Percentiles rank a stretch among this genome's conserved stretches.
These are phyloP conservation scores for Pyrocoelia pectoralis DNA, from an alignment of 2,888 invertebrate genomes.

Conservation along the genomic window DNA sequence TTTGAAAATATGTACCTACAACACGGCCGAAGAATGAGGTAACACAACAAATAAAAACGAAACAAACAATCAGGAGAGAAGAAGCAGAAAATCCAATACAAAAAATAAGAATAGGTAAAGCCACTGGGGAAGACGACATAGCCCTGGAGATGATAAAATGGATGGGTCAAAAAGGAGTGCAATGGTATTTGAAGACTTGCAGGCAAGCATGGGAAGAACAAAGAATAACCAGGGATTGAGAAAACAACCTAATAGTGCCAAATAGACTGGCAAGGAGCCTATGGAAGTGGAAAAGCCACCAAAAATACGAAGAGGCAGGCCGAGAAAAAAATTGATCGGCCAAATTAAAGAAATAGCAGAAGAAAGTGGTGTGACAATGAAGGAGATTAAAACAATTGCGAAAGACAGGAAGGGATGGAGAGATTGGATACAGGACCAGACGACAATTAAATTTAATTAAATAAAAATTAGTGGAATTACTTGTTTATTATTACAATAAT, in stretches of 20 bases:
- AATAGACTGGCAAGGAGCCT: not conserved
- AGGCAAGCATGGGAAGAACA: constrained; percentile 5
- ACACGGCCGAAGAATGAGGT: no score
- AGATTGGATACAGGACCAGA: not conserved
- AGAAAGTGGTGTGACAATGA: not conserved
- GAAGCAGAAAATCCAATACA: no score
- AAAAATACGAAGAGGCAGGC: not conserved
- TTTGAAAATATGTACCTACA: no score
- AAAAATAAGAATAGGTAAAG: no score
- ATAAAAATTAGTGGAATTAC: no score
- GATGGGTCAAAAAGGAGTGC: not conserved
- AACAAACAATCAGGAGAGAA: no score
- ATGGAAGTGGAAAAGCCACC: not conserved
- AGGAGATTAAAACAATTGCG: not conserved
- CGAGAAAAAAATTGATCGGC: not conserved
- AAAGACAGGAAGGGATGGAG: not conserved
- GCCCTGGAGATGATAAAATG: no score
- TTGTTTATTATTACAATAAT: no score
- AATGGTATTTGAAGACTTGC: not conserved
- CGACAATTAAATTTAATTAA: no score
- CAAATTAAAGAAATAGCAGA: not conserved
- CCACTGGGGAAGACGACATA: no score
- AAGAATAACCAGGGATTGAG: not conserved
- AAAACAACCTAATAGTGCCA: not conserved
- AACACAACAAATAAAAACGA: no score